Evolutionary conservation across 2,113 vertebrate species (phyloP).

Genomic region (Carlito syrichta): DNA sequence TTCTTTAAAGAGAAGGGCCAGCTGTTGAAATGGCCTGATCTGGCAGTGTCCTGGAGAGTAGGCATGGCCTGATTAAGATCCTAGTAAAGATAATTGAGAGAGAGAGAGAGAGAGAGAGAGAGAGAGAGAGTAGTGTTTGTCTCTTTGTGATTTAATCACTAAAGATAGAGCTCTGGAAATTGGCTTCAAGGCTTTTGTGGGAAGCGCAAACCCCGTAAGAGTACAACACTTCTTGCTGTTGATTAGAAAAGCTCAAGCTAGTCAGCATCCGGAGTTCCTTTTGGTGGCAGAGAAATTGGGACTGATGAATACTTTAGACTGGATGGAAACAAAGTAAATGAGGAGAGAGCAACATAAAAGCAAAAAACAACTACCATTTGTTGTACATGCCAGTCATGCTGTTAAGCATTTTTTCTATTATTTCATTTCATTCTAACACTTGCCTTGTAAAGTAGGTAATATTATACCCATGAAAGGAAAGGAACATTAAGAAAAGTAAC

Average conservation of each 20-base stretch:
- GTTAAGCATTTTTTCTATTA: neutral
- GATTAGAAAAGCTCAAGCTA: conserved; percentile 44
- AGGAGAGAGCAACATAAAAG: neutral
- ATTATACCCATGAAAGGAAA: conserved; percentile 4
- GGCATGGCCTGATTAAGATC: conserved; percentile 45
- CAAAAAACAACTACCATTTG: neutral
- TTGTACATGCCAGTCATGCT: neutral
- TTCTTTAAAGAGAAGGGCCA: conserved; percentile 27
- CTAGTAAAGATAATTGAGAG: conserved; percentile 35
- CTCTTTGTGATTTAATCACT: conserved; percentile 51
- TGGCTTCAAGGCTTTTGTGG: conserved; percentile 34
- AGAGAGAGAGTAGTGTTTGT: neutral
- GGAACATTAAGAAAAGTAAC: neutral
- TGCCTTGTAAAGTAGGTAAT: neutral
- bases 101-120: neutral
- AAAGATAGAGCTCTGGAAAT: conserved; percentile 33
- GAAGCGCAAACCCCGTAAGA: conserved; percentile 11
- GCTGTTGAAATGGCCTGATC: neutral
- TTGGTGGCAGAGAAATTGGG: conserved; percentile 6
- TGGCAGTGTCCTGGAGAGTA: neutral
- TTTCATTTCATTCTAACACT: conserved; percentile 28
- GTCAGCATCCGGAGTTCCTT: neutral
- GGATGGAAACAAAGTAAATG: neutral
- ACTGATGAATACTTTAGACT: conserved; percentile 16
- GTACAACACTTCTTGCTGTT: neutral